Evolutionary conservation across 64 coral and sea anemone genomes (phyloP).

Genomic region (Montipora foliosa): DNA sequence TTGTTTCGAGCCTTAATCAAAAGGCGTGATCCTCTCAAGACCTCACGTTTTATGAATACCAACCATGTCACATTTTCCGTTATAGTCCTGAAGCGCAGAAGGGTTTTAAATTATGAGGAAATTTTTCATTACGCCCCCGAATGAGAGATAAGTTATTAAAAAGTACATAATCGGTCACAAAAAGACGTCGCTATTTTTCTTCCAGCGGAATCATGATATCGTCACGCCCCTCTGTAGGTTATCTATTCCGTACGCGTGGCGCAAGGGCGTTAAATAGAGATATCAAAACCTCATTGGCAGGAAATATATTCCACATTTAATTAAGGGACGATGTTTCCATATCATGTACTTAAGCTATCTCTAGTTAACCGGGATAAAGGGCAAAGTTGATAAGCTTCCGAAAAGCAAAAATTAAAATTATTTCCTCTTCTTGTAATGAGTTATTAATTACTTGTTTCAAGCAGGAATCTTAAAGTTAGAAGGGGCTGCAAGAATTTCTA

Average conservation of each 20-base stretch:
- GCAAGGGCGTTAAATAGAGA: not conserved
- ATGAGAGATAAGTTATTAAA: not conserved
- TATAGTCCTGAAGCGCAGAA: not conserved
- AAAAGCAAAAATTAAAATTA: not conserved
- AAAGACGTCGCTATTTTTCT: not conserved
- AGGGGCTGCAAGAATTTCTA: too few species aligned
- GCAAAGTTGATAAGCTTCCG: not conserved
- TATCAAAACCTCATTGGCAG: not conserved
- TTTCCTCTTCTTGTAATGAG: not conserved
- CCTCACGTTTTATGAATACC: too few species aligned
- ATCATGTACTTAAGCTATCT: not conserved
- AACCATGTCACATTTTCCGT: not conserved
- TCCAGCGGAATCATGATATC: not conserved
- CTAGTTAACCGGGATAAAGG: not conserved
- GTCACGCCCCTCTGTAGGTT: not conserved
- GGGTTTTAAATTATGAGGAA: not conserved
- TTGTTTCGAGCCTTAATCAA: too few species aligned
- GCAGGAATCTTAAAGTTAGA: too few species aligned
- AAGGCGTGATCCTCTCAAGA: too few species aligned
- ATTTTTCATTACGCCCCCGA: too few species aligned
- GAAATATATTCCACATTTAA: not conserved
- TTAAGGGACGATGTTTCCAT: not conserved
- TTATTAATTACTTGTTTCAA: too few species aligned
- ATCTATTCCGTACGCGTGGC: not conserved
- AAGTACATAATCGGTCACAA: not conserved